Percentiles rank a stretch among this genome's conserved stretches.
phyloP scores from a whole-genome alignment of 2,797 vertebrate species.

The Rallus crepitans region DNA sequence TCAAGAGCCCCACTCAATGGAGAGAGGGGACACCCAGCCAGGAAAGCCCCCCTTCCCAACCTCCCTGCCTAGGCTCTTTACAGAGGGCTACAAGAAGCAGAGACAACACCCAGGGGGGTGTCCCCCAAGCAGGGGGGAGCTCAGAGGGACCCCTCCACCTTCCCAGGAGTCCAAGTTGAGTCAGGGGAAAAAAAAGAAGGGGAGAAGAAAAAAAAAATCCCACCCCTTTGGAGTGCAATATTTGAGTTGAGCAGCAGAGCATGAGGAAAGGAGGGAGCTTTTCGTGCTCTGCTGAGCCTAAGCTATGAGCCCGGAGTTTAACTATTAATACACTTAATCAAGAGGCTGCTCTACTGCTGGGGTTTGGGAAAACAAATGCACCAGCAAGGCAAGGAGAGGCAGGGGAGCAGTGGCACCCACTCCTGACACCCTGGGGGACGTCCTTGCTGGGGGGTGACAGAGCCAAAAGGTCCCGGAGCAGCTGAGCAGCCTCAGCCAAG shows the following conservation, averaged over 20 bases:
- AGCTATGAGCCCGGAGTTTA: conserved; percentile 85
- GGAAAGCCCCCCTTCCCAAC: fast-evolving
- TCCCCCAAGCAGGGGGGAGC: background rate
- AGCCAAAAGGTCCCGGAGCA: background rate
- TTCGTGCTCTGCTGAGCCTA: conserved; percentile 85
- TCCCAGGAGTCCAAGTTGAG: conserved; percentile 36
- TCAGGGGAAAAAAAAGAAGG: background rate
- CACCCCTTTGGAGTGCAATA: conserved; percentile 75
- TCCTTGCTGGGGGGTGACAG: background rate
- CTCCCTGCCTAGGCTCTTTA: background rate
- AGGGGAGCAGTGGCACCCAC: fast-evolving
- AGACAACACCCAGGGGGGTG: background rate
- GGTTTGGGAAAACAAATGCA: conserved; percentile 26
- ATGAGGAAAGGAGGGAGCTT: conserved; percentile 83
- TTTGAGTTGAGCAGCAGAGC: conserved; percentile 84
- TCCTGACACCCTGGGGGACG: background rate
- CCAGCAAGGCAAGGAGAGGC: background rate
- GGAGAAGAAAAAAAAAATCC: background rate
- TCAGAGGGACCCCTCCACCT: background rate
- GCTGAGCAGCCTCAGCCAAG: background rate
- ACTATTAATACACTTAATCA: conserved; percentile 85
- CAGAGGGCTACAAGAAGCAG: background rate
- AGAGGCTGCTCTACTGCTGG: conserved; percentile 20
- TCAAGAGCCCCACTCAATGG: background rate
- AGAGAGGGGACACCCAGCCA: background rate